Evolutionary conservation across 2,113 vertebrate species (phyloP), one percentile per base, ranked within the genome.

Genomic region (Electrona antarctica): DNA sequence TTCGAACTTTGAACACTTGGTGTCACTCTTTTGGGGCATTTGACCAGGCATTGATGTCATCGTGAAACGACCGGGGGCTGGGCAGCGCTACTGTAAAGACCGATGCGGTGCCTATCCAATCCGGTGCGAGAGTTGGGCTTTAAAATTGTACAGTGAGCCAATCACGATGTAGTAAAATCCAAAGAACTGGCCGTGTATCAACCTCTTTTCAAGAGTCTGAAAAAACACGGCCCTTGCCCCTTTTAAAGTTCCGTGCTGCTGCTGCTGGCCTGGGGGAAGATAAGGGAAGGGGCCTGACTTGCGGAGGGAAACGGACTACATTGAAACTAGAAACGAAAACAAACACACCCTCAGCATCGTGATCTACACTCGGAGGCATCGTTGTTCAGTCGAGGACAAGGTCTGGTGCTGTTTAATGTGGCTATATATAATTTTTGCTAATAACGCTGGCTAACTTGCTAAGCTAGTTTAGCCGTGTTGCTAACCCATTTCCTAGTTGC

Each of bases 171-270:
- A 0, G 21, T 45, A 21, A 80, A 77, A 72, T 8, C 11, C 6
- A 77, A 65, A 15, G 78, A 0, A 8, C 8, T 58, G 47, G 45
- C 60, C 68, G 64, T 57, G 76, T 68, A 12, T 74, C 87, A 33
- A 54, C 91, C 86, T 74, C 76, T 60, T 67, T 78, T 64, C 67
- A 81, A 72, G 62, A 8, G 76, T 71, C 70, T 61, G 71, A 71
- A 78, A 69, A 79, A 76, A 75, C 65, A 80, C 87, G 87, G 85
- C 85, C 89, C 75, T 90, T 69, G 33, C 33, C 33, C 33, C 33
- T 41, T 41, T 88, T 87, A 87, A 93, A 93, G 88, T 93, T 92
- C 86, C 83, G 67, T 81, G 73, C 33, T 81, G 73, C 21, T 21
- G 21, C 21, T 21, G 21, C 21, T 21, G 21, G 21, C 21, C 77